These are phyloP conservation scores for Taphrorychus bicolor DNA, from an alignment of 2,888 invertebrate species.

Conservation along the genomic window DNA sequence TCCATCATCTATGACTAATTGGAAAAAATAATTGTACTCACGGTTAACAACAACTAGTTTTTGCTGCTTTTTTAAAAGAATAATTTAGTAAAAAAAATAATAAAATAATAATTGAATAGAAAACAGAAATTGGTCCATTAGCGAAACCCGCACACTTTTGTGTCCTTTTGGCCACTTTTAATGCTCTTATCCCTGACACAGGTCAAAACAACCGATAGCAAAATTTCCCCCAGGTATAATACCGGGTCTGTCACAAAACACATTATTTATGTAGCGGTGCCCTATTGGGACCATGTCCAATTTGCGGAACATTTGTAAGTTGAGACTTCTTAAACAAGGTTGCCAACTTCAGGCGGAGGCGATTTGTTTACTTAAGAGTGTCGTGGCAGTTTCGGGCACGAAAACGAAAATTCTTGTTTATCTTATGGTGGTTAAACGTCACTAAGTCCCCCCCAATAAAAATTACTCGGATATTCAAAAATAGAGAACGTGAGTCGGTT, in stretches of 20 bases:
- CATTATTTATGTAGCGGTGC: background rate
- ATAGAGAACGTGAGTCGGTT: background rate
- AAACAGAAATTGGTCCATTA: no score
- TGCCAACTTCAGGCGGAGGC: background rate
- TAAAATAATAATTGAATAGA: no score
- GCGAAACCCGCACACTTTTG: no score
- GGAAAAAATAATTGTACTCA: no score
- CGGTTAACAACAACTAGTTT: no score
- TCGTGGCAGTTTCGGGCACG: no score
- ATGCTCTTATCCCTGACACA: background rate
- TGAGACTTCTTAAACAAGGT: conserved; percentile 5
- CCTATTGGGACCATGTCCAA: background rate
- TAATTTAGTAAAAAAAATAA: no score
- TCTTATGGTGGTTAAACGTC: background rate
- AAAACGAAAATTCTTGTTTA: no score
- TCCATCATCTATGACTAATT: no score
- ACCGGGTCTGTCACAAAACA: background rate
- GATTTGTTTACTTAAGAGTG: background rate
- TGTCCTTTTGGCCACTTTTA: no score
- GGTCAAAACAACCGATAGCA: background rate
- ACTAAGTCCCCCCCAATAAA: background rate
- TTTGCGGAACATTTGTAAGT: conserved; percentile 5
- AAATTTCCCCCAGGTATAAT: background rate
- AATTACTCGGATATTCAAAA: background rate
- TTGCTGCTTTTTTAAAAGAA: no score